Evolutionary conservation across 1,140 invertebrate species (phyloP).

Genomic region (Philotrypesis tridentata): DNA sequence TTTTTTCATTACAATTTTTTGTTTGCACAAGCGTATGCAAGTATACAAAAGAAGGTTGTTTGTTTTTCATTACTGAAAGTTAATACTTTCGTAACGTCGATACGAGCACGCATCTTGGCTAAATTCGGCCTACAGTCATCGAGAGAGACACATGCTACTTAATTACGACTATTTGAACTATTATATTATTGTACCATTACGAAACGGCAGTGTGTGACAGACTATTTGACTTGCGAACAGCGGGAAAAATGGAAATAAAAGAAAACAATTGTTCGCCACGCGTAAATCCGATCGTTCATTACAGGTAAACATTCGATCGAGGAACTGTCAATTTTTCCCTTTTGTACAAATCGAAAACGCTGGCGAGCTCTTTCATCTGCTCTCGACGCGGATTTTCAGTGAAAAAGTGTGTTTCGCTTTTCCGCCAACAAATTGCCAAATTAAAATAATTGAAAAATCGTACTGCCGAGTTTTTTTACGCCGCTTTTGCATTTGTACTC

Average conservation of each 20-base stretch:
- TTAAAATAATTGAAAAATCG: neutral
- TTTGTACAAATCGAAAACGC: neutral
- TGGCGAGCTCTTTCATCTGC: neutral
- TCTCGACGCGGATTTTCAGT: neutral
- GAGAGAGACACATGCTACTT: neutral
- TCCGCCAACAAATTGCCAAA: neutral
- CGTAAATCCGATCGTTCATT: neutral
- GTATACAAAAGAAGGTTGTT: neutral
- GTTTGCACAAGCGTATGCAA: neutral
- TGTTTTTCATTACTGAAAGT: neutral
- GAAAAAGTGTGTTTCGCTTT: neutral
- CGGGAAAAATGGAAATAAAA: neutral
- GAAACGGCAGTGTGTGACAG: neutral
- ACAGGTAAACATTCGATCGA: neutral
- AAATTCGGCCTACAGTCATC: neutral
- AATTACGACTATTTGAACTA: neutral
- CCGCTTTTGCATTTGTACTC: neutral
- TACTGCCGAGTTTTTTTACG: neutral
- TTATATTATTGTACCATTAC: neutral
- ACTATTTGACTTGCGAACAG: neutral
- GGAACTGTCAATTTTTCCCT: neutral
- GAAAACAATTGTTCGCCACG: no score
- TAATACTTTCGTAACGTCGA: neutral
- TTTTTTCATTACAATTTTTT: neutral
- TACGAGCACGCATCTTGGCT: neutral